Base-by-base conservation (phyloP, 2,113 vertebrate species). In the Grantiella picta region DNA sequence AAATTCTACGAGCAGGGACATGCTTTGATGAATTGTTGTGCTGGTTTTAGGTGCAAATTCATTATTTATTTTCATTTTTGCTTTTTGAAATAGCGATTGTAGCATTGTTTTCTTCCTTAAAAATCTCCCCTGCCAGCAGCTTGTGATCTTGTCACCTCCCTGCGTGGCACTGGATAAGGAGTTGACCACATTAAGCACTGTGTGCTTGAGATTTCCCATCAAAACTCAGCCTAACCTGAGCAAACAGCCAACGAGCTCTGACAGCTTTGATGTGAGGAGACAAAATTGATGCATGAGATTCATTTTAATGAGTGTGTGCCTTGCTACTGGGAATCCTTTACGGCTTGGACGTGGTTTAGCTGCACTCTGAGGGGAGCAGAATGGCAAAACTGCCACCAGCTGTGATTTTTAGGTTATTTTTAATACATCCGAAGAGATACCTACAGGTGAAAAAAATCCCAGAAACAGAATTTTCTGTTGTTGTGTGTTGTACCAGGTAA, bases 231-330 rank as follows among this genome's bases (percentile, higher is more conserved):
- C 66, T 71, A 65, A 93, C 49, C 38, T 53, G 61, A 94, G 79
- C 72, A 88, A 91, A 93, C 82, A 65, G 35, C 38, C 82, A 53
- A 54, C 49, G 70, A 96, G 64, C 80, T 92, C 81, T 95, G 95
- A 96, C 89, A 87, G 78, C 69, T 90, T 81, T 92, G 87, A 82
- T 96, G 57, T 21, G 69, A 84, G 31, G 61, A 44, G 35, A 66
- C 87, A 65, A 81, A 94, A 89, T 2, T 73, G 77, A 93, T 83
- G 85, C 57, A 89, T 29, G 47, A 86, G 70, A 63, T 86, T 91
- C 56, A 77, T 94, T 94, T 81, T 92, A 94, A 95, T 91, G 73
- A 94, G 60, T 7, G 10, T 2, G 4, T 85, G 54, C 72, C 54
- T 94, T 33, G 4, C 70, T 54, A 16, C 70, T 66, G 77, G 61